Evolutionary conservation across 2,888 invertebrate species (phyloP), one percentile per base, ranked within the genome.

Genomic region (Zhengitettix transpicula): DNA sequence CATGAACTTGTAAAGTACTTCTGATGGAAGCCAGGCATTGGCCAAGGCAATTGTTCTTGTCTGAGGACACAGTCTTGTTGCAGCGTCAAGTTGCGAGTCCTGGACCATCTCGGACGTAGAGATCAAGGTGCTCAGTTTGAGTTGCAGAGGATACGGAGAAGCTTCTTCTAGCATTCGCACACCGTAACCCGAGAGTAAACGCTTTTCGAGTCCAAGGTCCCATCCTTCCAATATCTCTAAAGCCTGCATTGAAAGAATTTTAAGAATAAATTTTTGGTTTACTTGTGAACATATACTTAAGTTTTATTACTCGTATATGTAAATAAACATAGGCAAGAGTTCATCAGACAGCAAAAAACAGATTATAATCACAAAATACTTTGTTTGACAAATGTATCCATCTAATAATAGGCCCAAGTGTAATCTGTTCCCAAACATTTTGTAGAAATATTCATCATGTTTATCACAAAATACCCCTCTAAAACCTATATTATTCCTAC

Each of bases 1-100:
- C 67, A 66, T 67, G 44, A 59, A 65, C 52, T 67, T 68, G 64
- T 70, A 70, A 41, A 71, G 66, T n/a, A 67, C 66, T 40, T 69
- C 69, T 59, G 68, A 68, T 12, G 68, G 66, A 10, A 70, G 66
- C 67, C 66, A 68, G 9, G 69, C 67, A 58, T 68, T 68, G 58
- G 65, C 61, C 10, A 71, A 56, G 2, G 68, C 67, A 3, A 71
- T 60, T 14, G 66, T 64, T 65, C 66, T 60, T 40, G 64, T 61
- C 15, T 60, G 58, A 12, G 69, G 69, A 61, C 69, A 69, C 40
- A 68, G 62, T 10, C 61, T 61, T 1, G 65, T 66, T 1, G 69
- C 68, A 2, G 67, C 63, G 42, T 67, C 67, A 10, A 69, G 61
- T n/a, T 65, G 65, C 53, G 67, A 67, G 7, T 64, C 61, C 15